These are phyloP conservation scores for Mythimna loreyi DNA, from an alignment of 2,888 invertebrate species.

Conservation along the genomic window DNA sequence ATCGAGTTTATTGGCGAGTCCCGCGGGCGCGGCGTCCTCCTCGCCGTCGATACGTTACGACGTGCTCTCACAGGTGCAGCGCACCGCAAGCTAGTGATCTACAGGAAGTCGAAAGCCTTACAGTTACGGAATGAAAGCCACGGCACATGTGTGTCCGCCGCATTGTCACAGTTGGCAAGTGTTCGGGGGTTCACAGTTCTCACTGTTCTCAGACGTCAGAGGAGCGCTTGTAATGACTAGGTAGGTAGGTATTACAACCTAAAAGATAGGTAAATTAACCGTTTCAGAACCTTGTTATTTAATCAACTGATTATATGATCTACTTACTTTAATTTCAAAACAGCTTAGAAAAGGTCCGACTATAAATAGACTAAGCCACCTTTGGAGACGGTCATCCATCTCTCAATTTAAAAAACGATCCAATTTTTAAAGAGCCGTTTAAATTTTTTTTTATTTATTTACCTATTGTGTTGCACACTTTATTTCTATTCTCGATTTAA, in stretches of 20 bases:
- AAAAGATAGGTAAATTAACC: neutral
- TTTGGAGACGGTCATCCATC: too few relatives aligned
- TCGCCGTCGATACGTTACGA: constrained; percentile 1
- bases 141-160: neutral
- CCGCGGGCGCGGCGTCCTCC: neutral
- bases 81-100: neutral
- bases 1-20: constrained; percentile 19
- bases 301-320: too few relatives aligned
- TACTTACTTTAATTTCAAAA: too few relatives aligned
- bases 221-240: neutral
- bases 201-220: constrained; percentile 7
- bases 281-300: neutral
- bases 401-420: too few relatives aligned
- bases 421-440: too few relatives aligned
- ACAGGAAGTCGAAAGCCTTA: neutral
- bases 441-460: too few relatives aligned
- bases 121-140: neutral
- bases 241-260: too few relatives aligned
- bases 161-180: neutral
- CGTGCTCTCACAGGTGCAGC: too few relatives aligned
- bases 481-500: too few relatives aligned
- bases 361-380: neutral
- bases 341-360: neutral
- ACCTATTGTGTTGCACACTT: too few relatives aligned
- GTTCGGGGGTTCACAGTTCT: constrained; percentile 15